Evolutionary conservation across 2,113 vertebrate genomes (phyloP).

Genomic region (Engystomops pustulosus): DNA sequence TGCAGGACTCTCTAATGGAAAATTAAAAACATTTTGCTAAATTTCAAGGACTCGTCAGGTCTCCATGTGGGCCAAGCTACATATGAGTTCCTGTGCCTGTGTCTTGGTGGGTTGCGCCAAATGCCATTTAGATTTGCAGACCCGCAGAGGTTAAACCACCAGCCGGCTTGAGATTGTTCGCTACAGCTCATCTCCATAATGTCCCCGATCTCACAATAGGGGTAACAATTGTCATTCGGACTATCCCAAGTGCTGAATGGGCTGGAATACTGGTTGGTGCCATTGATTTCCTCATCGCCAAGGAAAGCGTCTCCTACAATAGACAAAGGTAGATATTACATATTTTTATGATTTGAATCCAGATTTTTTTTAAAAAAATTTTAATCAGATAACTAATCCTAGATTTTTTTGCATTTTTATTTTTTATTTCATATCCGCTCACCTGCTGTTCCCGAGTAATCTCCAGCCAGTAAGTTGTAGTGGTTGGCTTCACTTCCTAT

Average conservation of each 20-base stretch:
- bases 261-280: not conserved
- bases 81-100: slow-evolving; percentile 67
- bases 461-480: not conserved
- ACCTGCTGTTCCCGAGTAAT: slow-evolving; percentile 16
- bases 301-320: not conserved
- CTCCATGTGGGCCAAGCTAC: slow-evolving; percentile 74
- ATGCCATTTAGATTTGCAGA: slow-evolving; percentile 68
- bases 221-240: not conserved
- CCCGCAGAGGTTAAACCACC: slow-evolving; percentile 77
- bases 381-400: no score
- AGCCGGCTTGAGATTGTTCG: slow-evolving; percentile 53
- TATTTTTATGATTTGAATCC: no score
- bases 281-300: not conserved
- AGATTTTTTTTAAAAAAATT: no score
- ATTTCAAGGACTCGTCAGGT: slow-evolving; percentile 61
- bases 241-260: not conserved
- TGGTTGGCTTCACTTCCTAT: not conserved
- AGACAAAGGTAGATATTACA: not conserved
- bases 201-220: slow-evolving; percentile 67
- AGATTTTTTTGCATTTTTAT: no score
- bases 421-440: no score
- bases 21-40: slow-evolving; percentile 40
- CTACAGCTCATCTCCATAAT: slow-evolving; percentile 53
- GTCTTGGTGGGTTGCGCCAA: slow-evolving; percentile 63
- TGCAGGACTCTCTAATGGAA: no score